phyloP scores from a whole-genome alignment of 2,113 vertebrate genomes.

The Oplegnathus fasciatus region DNA sequence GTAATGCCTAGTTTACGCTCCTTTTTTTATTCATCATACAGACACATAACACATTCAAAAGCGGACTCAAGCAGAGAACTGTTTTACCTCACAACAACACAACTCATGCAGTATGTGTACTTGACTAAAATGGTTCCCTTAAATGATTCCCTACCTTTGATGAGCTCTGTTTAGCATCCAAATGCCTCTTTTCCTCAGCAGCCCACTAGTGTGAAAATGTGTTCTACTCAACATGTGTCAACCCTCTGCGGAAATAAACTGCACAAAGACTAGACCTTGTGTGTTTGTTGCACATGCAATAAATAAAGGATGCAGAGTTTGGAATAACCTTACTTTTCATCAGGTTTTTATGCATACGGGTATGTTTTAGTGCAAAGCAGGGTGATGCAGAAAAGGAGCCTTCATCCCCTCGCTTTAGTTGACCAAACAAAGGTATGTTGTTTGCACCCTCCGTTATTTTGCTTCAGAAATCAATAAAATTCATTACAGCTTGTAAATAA shows the following conservation, averaged over 20 bases:
- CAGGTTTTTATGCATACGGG: not conserved
- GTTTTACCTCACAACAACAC: not conserved
- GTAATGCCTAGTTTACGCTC: not conserved
- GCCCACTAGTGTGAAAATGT: not conserved
- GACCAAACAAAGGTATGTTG: slow-evolving; percentile 1
- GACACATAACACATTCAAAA: not conserved
- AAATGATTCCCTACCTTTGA: not conserved
- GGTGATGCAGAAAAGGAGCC: not conserved
- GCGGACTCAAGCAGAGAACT: not conserved
- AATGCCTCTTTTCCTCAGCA: not conserved
- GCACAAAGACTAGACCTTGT: not conserved
- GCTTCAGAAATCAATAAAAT: slow-evolving; percentile 1
- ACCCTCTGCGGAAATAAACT: not conserved
- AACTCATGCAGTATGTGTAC: not conserved
- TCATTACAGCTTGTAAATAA: slow-evolving; percentile 8
- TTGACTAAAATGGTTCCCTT: not conserved
- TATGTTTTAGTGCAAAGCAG: slow-evolving; percentile 2
- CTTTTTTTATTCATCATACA: slow-evolving; percentile 1
- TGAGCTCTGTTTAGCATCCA: not conserved
- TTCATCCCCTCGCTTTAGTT: not conserved
- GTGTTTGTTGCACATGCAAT: not conserved
- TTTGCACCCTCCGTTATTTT: slow-evolving; percentile 1
- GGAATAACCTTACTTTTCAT: slow-evolving; percentile 21
- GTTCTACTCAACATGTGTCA: not conserved
- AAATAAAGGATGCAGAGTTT: slow-evolving; percentile 4